Evolutionary conservation across 2,797 vertebrate genomes (phyloP), one percentile per base, ranked within the genome.

Genomic region (Phrynocephalus vlangalii): DNA sequence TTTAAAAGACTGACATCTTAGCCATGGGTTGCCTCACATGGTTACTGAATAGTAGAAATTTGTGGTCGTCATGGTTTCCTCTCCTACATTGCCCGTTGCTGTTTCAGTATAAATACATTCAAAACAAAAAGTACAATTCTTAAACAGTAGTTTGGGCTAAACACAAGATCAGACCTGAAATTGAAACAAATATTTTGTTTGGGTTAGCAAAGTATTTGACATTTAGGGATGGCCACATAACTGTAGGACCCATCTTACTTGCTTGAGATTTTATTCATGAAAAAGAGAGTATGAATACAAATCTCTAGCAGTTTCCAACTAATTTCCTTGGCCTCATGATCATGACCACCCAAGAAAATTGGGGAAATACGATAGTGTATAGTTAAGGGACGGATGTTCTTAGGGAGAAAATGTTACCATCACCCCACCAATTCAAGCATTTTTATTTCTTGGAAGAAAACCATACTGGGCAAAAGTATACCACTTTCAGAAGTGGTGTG

Each of bases 11-110:
- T 81, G 44, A 77, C 91, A 92, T 88, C 13, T n/a, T 8, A 33
- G 80, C 71, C 38, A 0, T 26, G 70, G 67, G 84, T 67, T 86
- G 73, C 86, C 79, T 77, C 93, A 91, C 89, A 89, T 85, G 94
- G 90, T 82, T 3, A 15, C 73, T 20, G 90, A 91, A 77, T 87
- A 85, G 87, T 0, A 87, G 93, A 89, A 92, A 76, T 76, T 56
- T 48, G 88, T 87, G 33, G 52, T 52, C 1, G 75, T 92, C 90
- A 92, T 50, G 71, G 79, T 93, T 96, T 96, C 93, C 94, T 83
- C 87, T n/a, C 0, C 0, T 1, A 30, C 0, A 0, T 77, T 30
- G 26, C 87, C 71, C 73, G 50, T 88, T 76, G 73, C 9, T 80
- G 11, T 44, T 16, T 86, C 60, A 66, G 33, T 93, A 89, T 90